These are phyloP conservation scores for Campylomormyrus numenius DNA, from an alignment of 2,113 vertebrate genomes.

Conservation along the genomic window DNA sequence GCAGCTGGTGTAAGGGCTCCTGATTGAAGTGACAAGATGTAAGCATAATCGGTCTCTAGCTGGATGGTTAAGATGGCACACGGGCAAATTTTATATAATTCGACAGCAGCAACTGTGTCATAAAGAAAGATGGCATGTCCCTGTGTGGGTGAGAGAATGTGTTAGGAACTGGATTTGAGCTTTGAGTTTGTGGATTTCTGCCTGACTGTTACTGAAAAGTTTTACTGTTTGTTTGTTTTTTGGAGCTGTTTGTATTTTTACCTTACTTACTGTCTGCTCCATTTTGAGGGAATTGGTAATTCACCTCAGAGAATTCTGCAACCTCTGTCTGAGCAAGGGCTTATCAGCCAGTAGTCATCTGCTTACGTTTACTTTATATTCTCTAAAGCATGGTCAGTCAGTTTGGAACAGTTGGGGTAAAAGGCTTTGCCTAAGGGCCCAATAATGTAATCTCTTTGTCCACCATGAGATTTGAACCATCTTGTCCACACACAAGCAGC, in stretches of 20 bases:
- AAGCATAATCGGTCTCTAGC: background rate
- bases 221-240: background rate
- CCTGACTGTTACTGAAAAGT: background rate
- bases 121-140: background rate
- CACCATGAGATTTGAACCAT: background rate
- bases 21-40: background rate
- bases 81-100: background rate
- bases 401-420: background rate
- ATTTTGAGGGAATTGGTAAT: constrained; percentile 64
- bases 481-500: background rate
- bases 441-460: background rate
- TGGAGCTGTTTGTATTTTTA: constrained; percentile 44
- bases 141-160: background rate
- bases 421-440: background rate
- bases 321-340: constrained; percentile 54
- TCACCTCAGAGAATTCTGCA: constrained; percentile 74
- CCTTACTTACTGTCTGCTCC: constrained; percentile 53
- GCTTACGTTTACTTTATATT: background rate
- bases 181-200: background rate
- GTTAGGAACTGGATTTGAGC: background rate
- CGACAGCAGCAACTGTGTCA: background rate
- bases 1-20: background rate
- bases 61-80: background rate
- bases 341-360: background rate
- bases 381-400: background rate